Percentiles rank a stretch among this genome's conserved stretches.
These are phyloP conservation scores for Bolborhynchus lineola DNA, from an alignment of 2,113 vertebrate genomes.

Conservation along the genomic window DNA sequence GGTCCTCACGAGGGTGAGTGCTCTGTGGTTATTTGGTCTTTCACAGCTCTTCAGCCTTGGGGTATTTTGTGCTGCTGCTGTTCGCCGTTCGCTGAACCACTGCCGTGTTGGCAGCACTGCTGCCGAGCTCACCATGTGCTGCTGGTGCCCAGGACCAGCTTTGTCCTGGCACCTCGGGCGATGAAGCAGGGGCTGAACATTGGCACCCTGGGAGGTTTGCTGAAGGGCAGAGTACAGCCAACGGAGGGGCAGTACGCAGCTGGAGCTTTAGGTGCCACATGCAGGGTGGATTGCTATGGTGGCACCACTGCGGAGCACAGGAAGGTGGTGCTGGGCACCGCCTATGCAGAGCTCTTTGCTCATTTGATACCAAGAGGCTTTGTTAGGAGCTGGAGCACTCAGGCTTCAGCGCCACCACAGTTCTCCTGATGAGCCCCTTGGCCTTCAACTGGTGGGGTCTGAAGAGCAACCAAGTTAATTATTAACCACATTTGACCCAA, in stretches of 20 bases:
- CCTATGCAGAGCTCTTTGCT: neutral
- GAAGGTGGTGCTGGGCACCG: neutral
- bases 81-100: neutral
- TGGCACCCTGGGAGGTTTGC: neutral
- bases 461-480: neutral
- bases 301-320: accelerated
- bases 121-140: neutral
- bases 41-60: too few species aligned
- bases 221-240: neutral
- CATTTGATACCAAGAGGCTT: neutral
- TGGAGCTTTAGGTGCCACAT: neutral
- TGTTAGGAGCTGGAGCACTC: neutral
- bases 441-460: neutral
- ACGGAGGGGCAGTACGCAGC: neutral
- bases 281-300: too few species aligned
- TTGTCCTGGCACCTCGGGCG: neutral
- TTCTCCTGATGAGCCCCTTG: neutral
- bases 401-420: neutral
- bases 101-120: neutral
- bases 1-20: neutral
- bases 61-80: neutral
- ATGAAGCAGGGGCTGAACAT: neutral
- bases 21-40: too few species aligned
- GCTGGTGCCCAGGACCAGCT: neutral
- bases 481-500: neutral